Percentiles rank a stretch among this genome's conserved stretches.
Conservation (phyloP, 2,888 invertebrate genomes). For the Acanthosepion lycidas region DNA sequence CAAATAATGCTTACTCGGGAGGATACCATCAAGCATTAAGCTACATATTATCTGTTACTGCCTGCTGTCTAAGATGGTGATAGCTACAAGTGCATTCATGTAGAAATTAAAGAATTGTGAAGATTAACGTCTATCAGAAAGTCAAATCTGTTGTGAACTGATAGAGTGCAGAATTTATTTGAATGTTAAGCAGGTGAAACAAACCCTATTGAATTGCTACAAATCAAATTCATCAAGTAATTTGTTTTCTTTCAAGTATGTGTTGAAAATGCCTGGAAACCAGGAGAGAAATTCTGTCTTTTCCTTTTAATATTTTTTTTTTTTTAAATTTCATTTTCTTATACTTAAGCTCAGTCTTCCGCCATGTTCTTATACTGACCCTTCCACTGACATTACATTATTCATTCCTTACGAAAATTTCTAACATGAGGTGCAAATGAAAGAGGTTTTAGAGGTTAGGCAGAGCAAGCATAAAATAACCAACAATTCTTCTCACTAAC, state of each 20-base stretch:
- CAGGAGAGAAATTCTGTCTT: background rate
- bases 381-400: too few species aligned
- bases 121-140: background rate
- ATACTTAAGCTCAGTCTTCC: too few species aligned
- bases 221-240: conserved; percentile 9
- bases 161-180: background rate
- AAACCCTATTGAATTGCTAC: background rate
- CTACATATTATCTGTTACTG: background rate
- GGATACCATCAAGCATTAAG: too few species aligned
- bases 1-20: too few species aligned
- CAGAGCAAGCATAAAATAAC: too few species aligned
- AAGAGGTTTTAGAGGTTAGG: too few species aligned
- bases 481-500: too few species aligned
- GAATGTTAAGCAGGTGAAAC: background rate
- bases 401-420: too few species aligned
- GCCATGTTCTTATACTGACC: too few species aligned
- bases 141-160: background rate
- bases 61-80: background rate
- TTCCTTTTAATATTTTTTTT: background rate
- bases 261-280: background rate
- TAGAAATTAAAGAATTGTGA: background rate
- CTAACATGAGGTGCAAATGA: too few species aligned
- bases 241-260: background rate
- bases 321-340: too few species aligned
- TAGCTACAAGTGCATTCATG: background rate